Conservation (phyloP, 2,888 invertebrate genomes). For the Lymantria monacha region DNA sequence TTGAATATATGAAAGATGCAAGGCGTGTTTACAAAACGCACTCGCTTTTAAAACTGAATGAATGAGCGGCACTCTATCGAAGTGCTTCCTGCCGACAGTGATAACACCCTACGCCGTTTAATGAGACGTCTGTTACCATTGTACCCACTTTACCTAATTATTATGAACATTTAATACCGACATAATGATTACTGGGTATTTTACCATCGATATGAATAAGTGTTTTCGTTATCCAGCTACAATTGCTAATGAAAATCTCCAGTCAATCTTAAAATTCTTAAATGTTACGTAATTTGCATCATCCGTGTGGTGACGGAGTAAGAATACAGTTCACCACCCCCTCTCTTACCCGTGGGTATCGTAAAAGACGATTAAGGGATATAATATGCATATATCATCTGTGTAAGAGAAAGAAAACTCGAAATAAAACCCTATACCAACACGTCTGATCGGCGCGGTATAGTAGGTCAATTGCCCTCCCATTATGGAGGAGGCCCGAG, state of each 20-base stretch:
- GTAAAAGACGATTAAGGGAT: too few species aligned
- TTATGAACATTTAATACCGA: constrained; percentile 31
- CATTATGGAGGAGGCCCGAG: too few species aligned
- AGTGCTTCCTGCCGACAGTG: constrained; percentile 58
- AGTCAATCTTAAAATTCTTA: neutral
- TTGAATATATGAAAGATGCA: constrained; percentile 14
- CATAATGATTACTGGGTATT: constrained; percentile 27
- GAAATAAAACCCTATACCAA: too few species aligned
- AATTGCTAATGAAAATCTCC: constrained; percentile 24
- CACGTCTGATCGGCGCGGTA: too few species aligned
- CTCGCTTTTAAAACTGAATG: constrained; percentile 68
- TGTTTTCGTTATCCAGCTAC: constrained; percentile 20
- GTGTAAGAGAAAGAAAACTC: too few species aligned
- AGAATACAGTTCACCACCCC: too few species aligned
- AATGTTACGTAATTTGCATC: too few species aligned
- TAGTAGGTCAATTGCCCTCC: too few species aligned
- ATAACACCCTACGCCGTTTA: constrained; percentile 53
- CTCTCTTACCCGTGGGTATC: too few species aligned
- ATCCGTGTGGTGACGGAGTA: too few species aligned
- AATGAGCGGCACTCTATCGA: constrained; percentile 52
- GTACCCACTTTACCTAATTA: constrained; percentile 36
- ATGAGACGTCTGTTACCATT: constrained; percentile 43
- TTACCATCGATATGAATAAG: constrained; percentile 25
- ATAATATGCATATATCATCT: too few species aligned
- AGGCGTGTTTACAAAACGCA: constrained; percentile 58